phyloP scores from a whole-genome alignment of 2,113 vertebrate genomes.

The Tyto alba region DNA sequence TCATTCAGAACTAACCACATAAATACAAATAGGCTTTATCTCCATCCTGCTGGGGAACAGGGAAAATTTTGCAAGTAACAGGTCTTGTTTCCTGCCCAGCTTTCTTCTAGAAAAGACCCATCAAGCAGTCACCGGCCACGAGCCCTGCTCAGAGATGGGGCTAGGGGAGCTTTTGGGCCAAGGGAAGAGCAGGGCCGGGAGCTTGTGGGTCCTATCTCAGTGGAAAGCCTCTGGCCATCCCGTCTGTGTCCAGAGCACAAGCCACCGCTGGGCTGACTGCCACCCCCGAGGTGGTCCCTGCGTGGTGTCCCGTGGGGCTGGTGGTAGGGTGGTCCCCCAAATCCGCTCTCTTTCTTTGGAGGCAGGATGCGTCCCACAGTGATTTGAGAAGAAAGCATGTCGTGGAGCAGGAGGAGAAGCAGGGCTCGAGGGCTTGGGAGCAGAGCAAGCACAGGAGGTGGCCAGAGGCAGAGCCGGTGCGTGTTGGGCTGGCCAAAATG shows the following conservation, averaged over 20 bases:
- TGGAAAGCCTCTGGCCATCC: neutral
- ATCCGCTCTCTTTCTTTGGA: neutral
- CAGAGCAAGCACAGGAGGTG: neutral
- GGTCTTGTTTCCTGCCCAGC: neutral
- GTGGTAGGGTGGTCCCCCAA: neutral
- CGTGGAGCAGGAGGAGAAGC: neutral
- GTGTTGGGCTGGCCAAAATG: neutral
- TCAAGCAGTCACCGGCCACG: neutral
- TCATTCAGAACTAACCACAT: neutral
- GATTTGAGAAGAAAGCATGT: neutral
- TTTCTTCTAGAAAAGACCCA: neutral
- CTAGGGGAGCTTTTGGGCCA: neutral
- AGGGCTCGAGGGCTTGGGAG: neutral
- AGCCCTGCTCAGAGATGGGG: neutral
- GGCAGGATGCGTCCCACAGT: rapidly evolving
- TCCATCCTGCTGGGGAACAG: neutral
- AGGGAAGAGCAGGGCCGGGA: neutral
- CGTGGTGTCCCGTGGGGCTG: neutral
- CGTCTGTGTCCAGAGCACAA: neutral
- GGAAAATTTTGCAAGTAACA: neutral
- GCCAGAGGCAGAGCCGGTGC: neutral
- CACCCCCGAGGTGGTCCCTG: neutral
- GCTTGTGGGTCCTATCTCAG: neutral
- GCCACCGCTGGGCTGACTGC: neutral
- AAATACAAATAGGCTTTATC: neutral